Percentiles rank a stretch among this genome's conserved stretches.
Conservation (phyloP, 2,888 invertebrate genomes). For the Xanthostigma xanthostigma region DNA sequence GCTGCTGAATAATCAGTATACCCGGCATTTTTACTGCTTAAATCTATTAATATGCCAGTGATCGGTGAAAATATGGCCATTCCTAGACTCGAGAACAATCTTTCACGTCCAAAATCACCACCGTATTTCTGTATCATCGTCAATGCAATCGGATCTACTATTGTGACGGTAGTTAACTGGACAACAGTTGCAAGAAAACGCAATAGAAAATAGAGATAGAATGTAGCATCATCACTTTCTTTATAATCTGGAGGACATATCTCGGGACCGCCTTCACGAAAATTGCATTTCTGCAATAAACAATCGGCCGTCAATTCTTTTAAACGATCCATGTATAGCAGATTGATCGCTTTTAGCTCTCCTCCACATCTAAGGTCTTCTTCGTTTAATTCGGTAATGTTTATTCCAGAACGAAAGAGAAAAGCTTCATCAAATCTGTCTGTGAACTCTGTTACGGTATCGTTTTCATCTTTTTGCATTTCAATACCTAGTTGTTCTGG, state of each 20-base stretch:
- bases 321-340: slow-evolving; percentile 41
- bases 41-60: slow-evolving; percentile 64
- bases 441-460: slow-evolving; percentile 56
- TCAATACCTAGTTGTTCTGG: slow-evolving; percentile 63
- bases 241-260: slow-evolving; percentile 68
- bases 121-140: slow-evolving; percentile 74
- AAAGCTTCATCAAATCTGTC: slow-evolving; percentile 52
- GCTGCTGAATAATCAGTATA: slow-evolving; percentile 78
- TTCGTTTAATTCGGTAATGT: slow-evolving; percentile 56
- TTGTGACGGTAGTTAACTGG: slow-evolving; percentile 71
- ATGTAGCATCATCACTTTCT: slow-evolving; percentile 60
- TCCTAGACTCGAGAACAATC: slow-evolving; percentile 65
- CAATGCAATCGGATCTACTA: slow-evolving; percentile 78
- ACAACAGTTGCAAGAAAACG: slow-evolving; percentile 68
- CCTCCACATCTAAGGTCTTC: slow-evolving; percentile 64
- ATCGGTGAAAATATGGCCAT: slow-evolving; percentile 73
- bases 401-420: slow-evolving; percentile 49
- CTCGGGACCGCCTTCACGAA: slow-evolving; percentile 58
- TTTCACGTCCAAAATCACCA: slow-evolving; percentile 67
- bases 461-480: slow-evolving; percentile 57
- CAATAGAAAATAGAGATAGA: slow-evolving; percentile 70
- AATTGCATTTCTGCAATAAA: slow-evolving; percentile 63
- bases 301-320: slow-evolving; percentile 50
- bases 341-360: slow-evolving; percentile 48
- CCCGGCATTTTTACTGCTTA: slow-evolving; percentile 46